Evolutionary conservation across 53 echinoderm and acorn worm species (phyloP).

Genomic region (Mesocentrotus franciscanus): DNA sequence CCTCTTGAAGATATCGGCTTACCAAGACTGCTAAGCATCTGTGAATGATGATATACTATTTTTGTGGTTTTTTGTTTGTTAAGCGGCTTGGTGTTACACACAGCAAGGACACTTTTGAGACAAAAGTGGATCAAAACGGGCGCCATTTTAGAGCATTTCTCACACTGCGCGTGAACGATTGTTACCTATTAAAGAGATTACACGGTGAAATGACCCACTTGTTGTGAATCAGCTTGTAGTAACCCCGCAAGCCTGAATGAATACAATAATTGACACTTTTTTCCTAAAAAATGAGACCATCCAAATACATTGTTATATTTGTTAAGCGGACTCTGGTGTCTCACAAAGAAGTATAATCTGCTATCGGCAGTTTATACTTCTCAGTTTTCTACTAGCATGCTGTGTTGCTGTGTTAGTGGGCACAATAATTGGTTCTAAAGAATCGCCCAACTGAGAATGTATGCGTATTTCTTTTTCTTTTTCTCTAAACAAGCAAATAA

Average conservation of each 20-base stretch:
- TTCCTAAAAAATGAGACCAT: neutral
- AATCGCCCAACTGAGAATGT: neutral
- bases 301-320: neutral
- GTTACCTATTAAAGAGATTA: neutral
- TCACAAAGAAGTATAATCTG: neutral
- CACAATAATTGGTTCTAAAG: neutral
- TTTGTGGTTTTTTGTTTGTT: neutral
- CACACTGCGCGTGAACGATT: neutral
- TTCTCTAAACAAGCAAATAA: neutral
- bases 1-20: neutral
- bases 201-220: neutral
- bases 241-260: neutral
- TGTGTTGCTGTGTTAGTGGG: neutral
- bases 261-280: constrained; percentile 1
- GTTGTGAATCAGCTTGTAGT: neutral
- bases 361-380: neutral
- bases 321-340: neutral
- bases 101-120: neutral
- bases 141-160: constrained; percentile 13
- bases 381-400: neutral
- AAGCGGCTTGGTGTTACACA: neutral
- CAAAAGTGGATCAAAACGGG: neutral
- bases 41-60: neutral
- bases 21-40: neutral
- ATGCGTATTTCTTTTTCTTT: neutral